Evolutionary conservation across 2,113 vertebrate genomes (phyloP).

Genomic region (Steatornis caripensis): DNA sequence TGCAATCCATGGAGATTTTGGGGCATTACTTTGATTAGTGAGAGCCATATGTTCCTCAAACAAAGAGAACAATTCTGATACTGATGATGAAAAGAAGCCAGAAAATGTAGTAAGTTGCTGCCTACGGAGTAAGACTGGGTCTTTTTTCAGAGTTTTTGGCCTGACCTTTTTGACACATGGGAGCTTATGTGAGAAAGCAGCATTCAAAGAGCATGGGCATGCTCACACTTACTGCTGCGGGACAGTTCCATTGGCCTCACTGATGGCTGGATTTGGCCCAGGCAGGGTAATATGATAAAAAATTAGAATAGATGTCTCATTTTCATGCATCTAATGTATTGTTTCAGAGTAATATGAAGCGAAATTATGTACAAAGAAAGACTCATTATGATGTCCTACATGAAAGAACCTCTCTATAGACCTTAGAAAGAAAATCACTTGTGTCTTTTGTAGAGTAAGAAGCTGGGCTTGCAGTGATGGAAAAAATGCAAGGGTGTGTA

Average conservation of each 20-base stretch:
- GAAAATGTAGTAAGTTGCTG: neutral
- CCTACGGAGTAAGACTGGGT: neutral
- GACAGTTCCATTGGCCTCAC: neutral
- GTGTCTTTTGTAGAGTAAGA: neutral
- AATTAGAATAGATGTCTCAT: neutral
- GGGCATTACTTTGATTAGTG: neutral
- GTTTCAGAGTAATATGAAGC: neutral
- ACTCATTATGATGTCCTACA: neutral
- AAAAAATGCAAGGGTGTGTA: conserved; percentile 40
- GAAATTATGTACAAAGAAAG: neutral
- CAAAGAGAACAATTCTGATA: neutral
- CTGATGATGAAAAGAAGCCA: neutral
- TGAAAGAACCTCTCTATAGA: neutral
- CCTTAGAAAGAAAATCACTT: neutral
- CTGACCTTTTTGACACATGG: neutral
- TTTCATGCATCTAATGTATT: neutral
- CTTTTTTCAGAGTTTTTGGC: neutral
- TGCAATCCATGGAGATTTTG: neutral
- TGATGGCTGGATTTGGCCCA: neutral
- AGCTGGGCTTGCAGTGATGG: neutral
- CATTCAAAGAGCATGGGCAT: neutral
- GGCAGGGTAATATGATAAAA: neutral
- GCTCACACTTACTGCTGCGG: neutral
- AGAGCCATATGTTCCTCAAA: neutral
- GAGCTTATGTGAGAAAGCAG: neutral